Evolutionary conservation across 2,113 vertebrate species (phyloP).

Genomic region (Leptosomus discolor): DNA sequence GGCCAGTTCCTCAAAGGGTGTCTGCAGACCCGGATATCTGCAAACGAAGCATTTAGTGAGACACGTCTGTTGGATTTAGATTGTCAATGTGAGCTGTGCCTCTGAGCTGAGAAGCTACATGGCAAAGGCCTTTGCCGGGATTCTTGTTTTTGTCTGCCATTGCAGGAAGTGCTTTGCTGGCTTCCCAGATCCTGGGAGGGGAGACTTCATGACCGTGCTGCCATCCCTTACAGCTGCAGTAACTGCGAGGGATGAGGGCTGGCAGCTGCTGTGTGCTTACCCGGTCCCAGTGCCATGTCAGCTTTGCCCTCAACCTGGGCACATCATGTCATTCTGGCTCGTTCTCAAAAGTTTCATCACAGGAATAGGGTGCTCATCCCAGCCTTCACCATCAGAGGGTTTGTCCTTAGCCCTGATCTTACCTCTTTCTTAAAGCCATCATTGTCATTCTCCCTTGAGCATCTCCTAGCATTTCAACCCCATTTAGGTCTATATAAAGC

Average conservation of each 20-base stretch:
- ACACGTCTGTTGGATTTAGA: neutral
- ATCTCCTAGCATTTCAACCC: neutral
- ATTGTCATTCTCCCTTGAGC: neutral
- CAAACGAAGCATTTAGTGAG: neutral
- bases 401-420: neutral
- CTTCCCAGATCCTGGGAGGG: neutral
- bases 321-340: neutral
- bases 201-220: neutral
- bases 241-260: neutral
- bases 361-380: neutral
- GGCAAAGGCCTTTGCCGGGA: accelerated
- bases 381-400: neutral
- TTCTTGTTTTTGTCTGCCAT: accelerated
- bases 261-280: accelerated
- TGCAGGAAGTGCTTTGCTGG: neutral
- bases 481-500: no score
- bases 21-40: neutral
- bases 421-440: neutral
- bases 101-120: no score
- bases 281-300: accelerated
- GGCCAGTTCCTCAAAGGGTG: neutral
- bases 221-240: accelerated
- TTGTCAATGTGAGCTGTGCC: neutral
- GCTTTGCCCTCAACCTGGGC: accelerated
- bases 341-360: neutral